A percentile compares a stretch with the other conserved stretches of the same genome.
These are phyloP conservation scores for Danionella dracula DNA, from an alignment of 2,797 vertebrate genomes.

Conservation along the genomic window DNA sequence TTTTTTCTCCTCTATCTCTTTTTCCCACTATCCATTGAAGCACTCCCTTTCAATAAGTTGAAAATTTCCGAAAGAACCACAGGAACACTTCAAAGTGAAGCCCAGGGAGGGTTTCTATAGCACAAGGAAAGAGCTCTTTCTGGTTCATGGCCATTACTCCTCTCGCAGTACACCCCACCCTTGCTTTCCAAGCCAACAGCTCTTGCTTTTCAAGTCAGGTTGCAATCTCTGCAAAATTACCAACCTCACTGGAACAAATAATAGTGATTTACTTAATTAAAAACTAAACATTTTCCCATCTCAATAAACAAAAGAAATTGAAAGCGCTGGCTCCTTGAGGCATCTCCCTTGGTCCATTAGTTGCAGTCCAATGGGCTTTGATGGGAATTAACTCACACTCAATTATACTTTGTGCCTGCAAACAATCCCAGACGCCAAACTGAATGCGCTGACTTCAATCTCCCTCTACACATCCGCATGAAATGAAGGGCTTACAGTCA, in stretches of 20 bases:
- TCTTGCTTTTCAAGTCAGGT: constrained; percentile 53
- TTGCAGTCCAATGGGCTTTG: constrained; percentile 73
- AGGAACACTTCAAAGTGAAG: constrained; percentile 1
- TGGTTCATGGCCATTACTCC: constrained; percentile 30
- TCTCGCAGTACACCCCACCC: constrained; percentile 27
- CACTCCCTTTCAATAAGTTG: constrained; percentile 13
- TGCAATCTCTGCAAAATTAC: constrained; percentile 66
- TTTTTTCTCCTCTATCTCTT: neutral
- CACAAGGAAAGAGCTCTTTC: constrained; percentile 21
- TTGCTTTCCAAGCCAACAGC: constrained; percentile 51
- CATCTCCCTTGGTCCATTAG: constrained; percentile 68
- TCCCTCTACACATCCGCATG: constrained; percentile 50
- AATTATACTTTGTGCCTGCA: constrained; percentile 62
- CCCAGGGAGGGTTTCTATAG: constrained; percentile 9
- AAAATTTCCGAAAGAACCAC: constrained; percentile 21
- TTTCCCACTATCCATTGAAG: neutral
- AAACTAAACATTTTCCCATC: constrained; percentile 73
- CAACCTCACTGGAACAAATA: constrained; percentile 68
- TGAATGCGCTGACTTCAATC: constrained; percentile 58
- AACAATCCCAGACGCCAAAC: constrained; percentile 56
- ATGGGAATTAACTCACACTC: constrained; percentile 73
- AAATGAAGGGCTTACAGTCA: constrained; percentile 46
- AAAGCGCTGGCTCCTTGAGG: constrained; percentile 61
- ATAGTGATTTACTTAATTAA: constrained; percentile 74
- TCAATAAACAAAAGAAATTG: constrained; percentile 69